Percentiles rank a stretch among this genome's conserved stretches.
phyloP scores from a whole-genome alignment of 2,888 invertebrate species.

The Calliphora vomitoria region DNA sequence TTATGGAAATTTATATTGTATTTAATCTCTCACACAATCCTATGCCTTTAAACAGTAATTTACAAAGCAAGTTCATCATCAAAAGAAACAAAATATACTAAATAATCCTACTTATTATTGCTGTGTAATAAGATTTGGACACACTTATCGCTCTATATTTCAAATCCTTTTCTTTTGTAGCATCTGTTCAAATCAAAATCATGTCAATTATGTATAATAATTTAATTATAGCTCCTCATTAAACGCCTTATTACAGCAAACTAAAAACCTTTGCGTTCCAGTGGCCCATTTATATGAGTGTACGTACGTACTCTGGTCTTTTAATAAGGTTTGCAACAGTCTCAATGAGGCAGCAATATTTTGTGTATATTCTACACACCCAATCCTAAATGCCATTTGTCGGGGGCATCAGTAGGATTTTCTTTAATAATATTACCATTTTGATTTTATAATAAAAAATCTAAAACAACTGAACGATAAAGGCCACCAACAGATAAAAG shows the following conservation, averaged over 20 bases:
- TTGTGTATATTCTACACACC: neutral
- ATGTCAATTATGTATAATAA: conserved; percentile 41
- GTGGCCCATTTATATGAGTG: neutral
- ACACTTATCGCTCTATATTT: conserved; percentile 4
- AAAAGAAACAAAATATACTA: neutral
- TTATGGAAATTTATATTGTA: conserved; percentile 16
- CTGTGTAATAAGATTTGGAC: conserved; percentile 19
- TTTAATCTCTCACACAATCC: neutral
- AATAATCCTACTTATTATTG: conserved; percentile 8
- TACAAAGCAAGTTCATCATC: neutral
- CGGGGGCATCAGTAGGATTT: neutral
- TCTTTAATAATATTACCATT: conserved; percentile 39
- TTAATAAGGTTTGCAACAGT: neutral
- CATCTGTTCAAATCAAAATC: conserved; percentile 42
- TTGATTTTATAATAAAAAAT: conserved; percentile 35
- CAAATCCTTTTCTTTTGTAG: conserved; percentile 23
- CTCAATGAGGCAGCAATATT: neutral
- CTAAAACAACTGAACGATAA: neutral
- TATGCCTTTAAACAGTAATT: neutral
- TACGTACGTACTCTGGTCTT: neutral
- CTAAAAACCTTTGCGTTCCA: neutral
- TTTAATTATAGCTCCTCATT: conserved; percentile 37
- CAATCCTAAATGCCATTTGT: neutral
- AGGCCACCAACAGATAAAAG: conserved; percentile 3
- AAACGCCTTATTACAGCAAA: conserved; percentile 21